A percentile compares a stretch with the other conserved stretches of the same genome.
These are phyloP conservation scores for Menidia beryllina DNA, from an alignment of 2,113 vertebrate species.

Conservation along the genomic window DNA sequence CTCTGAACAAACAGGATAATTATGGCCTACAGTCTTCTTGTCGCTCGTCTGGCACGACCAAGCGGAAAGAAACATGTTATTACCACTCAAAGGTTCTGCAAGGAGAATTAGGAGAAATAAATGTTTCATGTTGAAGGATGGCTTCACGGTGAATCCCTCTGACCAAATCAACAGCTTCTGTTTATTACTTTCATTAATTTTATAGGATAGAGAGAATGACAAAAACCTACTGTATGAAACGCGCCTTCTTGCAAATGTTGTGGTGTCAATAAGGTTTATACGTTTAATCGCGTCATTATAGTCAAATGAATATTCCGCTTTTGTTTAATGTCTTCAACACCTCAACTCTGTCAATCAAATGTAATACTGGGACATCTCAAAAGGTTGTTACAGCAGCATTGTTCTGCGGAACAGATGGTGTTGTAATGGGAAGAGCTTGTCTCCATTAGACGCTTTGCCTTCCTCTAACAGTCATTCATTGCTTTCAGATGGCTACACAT, in stretches of 20 bases:
- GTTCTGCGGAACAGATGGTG: constrained; percentile 74
- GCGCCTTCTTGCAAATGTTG: neutral
- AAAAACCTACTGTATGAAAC: neutral
- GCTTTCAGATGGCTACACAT: constrained; percentile 53
- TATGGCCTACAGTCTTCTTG: constrained; percentile 86
- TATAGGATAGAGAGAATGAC: constrained; percentile 1
- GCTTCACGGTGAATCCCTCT: constrained; percentile 56
- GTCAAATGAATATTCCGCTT: neutral
- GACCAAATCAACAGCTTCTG: constrained; percentile 66
- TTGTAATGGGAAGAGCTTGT: constrained; percentile 76
- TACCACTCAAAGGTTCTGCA: constrained; percentile 81
- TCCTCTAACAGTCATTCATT: constrained; percentile 51
- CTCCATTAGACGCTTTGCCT: constrained; percentile 71
- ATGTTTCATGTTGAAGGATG: constrained; percentile 78
- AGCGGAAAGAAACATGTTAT: constrained; percentile 84
- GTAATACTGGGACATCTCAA: constrained; percentile 6
- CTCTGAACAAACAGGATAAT: constrained; percentile 89
- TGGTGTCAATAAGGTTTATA: neutral
- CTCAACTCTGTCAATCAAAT: constrained; percentile 13
- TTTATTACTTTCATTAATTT: constrained; percentile 58
- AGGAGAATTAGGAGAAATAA: constrained; percentile 81
- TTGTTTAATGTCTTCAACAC: constrained; percentile 11
- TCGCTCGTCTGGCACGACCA: constrained; percentile 79
- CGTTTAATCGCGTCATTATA: neutral
- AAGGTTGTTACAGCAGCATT: constrained; percentile 34